Base-by-base conservation (phyloP, 2,888 invertebrate genomes). In the Cinara cedri region DNA sequence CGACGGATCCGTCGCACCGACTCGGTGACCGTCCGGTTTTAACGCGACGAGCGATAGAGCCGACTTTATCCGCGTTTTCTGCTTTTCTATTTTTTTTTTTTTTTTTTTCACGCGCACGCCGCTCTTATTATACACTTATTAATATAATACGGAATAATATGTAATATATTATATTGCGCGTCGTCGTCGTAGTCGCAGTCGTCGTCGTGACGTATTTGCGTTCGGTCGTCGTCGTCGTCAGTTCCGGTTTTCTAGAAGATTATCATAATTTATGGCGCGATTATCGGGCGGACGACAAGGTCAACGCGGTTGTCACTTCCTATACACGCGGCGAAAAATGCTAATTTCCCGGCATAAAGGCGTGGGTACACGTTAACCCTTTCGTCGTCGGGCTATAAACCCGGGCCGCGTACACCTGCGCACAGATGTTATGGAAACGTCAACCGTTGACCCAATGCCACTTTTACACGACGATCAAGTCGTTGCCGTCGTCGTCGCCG, bases 161-260 rank as follows among this genome's bases (percentile, higher is more conserved):
- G 1, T 42, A 54, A 4, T 54, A n/a, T 19, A 54, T 19, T 9
- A 34, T 19, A 10, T 62, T 54, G n/a, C 10, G 4, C 19, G 21
- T 55, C 11, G 10, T 0, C 55, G 21, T 21, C 19, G 21, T 55
- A 3, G 11, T 51, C 63, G 4, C 16, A 46, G 46, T 49, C 63
- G 19, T 44, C 63, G 46, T 66, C 10, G 54, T 54, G 54, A n/a
- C n/a, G n/a, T 46, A 44, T 42, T 1, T 46, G 44, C n/a, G 66
- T 16, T 4, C 10, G 16, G 46, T 34, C 34, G 34, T 34, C 34
- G 34, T 34, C 3, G 6, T 34, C 46, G 66, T 68, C 76, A 57
- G 68, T 78, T 78, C 68, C 78, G 78, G 68, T 78, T 78, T 34
- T 34, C 78, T 21, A 68, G 78, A 70, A 78, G 78, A 78, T 70